Conservation (phyloP, 2,888 invertebrate genomes). For the Drosophila tripunctata region DNA sequence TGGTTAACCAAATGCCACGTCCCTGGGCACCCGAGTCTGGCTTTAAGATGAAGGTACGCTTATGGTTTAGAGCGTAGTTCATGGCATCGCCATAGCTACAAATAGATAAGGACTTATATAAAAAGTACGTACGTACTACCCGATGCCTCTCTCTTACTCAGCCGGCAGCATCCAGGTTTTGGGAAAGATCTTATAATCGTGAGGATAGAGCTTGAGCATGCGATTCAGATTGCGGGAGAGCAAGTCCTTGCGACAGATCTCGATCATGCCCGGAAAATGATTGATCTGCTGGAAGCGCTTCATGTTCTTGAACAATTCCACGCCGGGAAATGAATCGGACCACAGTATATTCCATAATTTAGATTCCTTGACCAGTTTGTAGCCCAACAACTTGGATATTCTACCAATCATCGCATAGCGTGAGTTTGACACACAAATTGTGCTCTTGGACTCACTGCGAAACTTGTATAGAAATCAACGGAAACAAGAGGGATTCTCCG, state of each 20-base stretch:
- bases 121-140: too few relatives aligned
- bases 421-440: slow-evolving; percentile 81
- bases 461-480: neutral
- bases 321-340: slow-evolving; percentile 93
- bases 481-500: neutral
- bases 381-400: slow-evolving; percentile 82
- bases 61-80: slow-evolving; percentile 85
- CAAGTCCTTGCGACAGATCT: slow-evolving; percentile 95
- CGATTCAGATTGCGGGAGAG: slow-evolving; percentile 94
- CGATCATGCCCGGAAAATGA: slow-evolving; percentile 96
- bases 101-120: neutral
- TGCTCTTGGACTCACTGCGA: slow-evolving; percentile 68
- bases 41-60: slow-evolving; percentile 93
- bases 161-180: slow-evolving; percentile 97
- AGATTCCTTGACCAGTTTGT: slow-evolving; percentile 87
- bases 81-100: slow-evolving; percentile 89
- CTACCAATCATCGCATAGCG: slow-evolving; percentile 80
- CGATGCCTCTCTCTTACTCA: slow-evolving; percentile 92
- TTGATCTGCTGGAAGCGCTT: slow-evolving; percentile 96
- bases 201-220: slow-evolving; percentile 94
- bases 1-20: slow-evolving; percentile 93
- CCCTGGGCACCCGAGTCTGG: slow-evolving; percentile 97
- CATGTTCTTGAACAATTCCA: slow-evolving; percentile 95
- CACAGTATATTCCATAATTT: slow-evolving; percentile 96
- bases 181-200: slow-evolving; percentile 96